Evolutionary conservation across 1,140 invertebrate genomes (phyloP), one percentile per base, ranked within the genome.

Genomic region (Drosophila nasuta): DNA sequence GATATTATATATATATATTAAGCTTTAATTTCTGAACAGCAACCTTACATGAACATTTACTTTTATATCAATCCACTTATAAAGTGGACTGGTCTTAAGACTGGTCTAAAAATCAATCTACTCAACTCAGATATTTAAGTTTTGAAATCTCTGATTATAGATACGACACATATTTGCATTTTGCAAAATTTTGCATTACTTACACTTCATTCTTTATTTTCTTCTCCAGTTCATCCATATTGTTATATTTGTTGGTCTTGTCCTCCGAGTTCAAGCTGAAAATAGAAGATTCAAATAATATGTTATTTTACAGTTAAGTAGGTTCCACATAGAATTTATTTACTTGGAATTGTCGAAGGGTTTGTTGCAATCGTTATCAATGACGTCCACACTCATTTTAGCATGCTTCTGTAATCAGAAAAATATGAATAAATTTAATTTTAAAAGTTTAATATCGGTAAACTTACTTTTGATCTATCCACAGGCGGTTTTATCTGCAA

Each of bases 191-290:
- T 17, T 11, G 6, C 11, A 7, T 4, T 43, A 82, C 89, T 79
- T 79, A 92, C 91, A 91, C 90, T 89, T 92, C 92, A 79, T 92
- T 92, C 82, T 92, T 92, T 10, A 92, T 91, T 81, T 92, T 92
- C 57, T 92, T 92, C 45, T 92, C 91, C 25, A 92, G 70, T 51
- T 92, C 92, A 79, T 90, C 91, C 91, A 92, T 92, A 45, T 92
- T 88, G 57, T 92, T 77, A 48, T 81, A 91, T 70, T 78, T 80
- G 57, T 80, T 67, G 49, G 85, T 64, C 57, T 92, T 92, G 25
- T 92, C 86, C 79, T 92, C 88, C 67, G 81, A 65, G 56, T 88
- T 85, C 63, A 90, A 58, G 70, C 91, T 92, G 8, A 30, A 2
- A 30, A 51, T 38, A 48, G 52, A 45, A 13, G 20, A 25, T 25